phyloP scores from a whole-genome alignment of 2,888 invertebrate genomes.

The Aphidoletes aphidimyza region DNA sequence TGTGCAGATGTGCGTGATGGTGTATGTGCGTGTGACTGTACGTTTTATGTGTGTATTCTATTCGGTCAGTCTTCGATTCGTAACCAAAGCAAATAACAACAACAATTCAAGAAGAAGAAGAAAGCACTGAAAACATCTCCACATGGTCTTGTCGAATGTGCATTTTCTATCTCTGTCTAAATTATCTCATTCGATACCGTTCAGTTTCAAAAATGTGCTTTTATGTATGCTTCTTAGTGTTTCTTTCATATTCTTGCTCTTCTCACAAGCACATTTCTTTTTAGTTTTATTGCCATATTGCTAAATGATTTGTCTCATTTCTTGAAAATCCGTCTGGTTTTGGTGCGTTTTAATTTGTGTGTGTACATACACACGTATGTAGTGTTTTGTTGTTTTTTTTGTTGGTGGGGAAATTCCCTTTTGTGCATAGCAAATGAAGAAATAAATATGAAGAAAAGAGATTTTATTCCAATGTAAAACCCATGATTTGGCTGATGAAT shows the following conservation, averaged over 20 bases:
- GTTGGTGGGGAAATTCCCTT: constrained; percentile 21
- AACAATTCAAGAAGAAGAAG: too few relatives aligned
- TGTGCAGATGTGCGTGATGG: too few relatives aligned
- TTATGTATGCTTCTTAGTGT: too few relatives aligned
- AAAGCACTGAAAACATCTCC: not conserved
- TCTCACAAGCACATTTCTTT: too few relatives aligned
- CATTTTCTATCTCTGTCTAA: not conserved
- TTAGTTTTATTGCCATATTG: too few relatives aligned
- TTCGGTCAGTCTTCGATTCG: not conserved
- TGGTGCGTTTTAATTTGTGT: not conserved
- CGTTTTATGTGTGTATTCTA: not conserved
- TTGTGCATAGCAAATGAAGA: not conserved
- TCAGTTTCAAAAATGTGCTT: too few relatives aligned
- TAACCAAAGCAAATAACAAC: not conserved
- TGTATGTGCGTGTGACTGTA: too few relatives aligned
- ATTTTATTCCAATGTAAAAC: not conserved
- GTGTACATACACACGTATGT: not conserved
- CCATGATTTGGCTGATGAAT: not conserved
- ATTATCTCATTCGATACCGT: not conserved
- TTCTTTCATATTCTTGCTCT: too few relatives aligned
- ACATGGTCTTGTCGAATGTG: not conserved
- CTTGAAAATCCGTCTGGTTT: too few relatives aligned
- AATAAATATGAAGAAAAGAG: not conserved
- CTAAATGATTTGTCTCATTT: too few relatives aligned
- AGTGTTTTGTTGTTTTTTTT: not conserved